Base-by-base conservation (phyloP, 2,797 vertebrate species). In the Scyliorhinus canicula region DNA sequence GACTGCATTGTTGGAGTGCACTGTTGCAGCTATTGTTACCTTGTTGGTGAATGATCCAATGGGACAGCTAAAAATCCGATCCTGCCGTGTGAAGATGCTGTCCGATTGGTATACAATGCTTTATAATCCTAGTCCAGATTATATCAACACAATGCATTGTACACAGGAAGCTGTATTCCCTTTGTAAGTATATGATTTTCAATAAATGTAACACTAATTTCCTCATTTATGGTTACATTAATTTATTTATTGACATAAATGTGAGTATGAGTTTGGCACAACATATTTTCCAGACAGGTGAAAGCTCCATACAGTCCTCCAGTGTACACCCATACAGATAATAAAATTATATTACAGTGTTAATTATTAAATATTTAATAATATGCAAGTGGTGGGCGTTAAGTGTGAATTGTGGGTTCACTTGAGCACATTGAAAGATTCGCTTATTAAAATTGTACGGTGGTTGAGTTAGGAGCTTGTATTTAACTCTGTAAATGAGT, bases 91-190 rank as follows among this genome's bases (percentile, higher is more conserved):
- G 65, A 95, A 98, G 96, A 99, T 98, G 98, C 98, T 99, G 55
- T 99, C 99, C 0, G 99, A 99, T 96, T 99, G 99, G 99, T 99
- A 99, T 97, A 99, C 99, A 0, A 99, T 99, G 99, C 98, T 99
- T 21, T 99, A 99, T 97, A 99, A 99, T 96, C 99, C 99, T 0
- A 99, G 99, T 95, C 99, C 99, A 0, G 99, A 99, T 96, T 99
- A 99, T 0, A 69, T 99, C 95, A 99, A 98, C 96, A 99, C 99
- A 0, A 96, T 99, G 95, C 99, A 99, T 97, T 99, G 99, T 96
- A 99, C 99, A 9, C 99, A 99, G 1, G 99, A 99, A 96, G 99
- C 99, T 0, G 99, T 99, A 65, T 99, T 99, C 96, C 99, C 99
- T 0, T 97, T 99, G 99, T 99, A 96, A 98, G 98, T 97, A 86